phyloP scores from a whole-genome alignment of 2,888 invertebrate genomes.

The Drosophila affinis region DNA sequence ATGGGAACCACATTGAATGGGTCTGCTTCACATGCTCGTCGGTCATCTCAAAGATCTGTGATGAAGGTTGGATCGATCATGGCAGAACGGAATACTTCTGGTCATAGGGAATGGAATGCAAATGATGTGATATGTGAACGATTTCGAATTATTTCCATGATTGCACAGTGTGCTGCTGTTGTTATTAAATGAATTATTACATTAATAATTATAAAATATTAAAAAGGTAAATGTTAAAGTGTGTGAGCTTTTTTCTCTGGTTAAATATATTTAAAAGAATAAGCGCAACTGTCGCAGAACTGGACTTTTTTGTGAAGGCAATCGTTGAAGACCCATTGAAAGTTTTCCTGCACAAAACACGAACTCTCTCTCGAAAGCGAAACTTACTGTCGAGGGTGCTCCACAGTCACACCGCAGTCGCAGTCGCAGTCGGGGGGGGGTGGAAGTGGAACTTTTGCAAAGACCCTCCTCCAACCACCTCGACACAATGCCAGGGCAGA shows the following conservation, averaged over 20 bases:
- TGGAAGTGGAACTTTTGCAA: conserved; percentile 23
- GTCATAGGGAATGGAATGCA: background rate
- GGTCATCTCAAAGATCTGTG: conserved; percentile 69
- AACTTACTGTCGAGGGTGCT: conserved; percentile 39
- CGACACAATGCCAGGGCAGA: conserved; percentile 30
- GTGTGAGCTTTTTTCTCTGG: background rate
- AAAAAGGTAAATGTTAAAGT: too few relatives aligned
- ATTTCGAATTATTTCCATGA: conserved; percentile 12
- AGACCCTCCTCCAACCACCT: conserved; percentile 23
- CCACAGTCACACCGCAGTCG: conserved; percentile 30
- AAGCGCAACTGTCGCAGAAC: background rate
- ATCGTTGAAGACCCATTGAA: conserved; percentile 30
- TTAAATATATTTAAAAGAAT: background rate
- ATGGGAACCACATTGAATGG: conserved; percentile 71
- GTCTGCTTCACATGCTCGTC: conserved; percentile 67
- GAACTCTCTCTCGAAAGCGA: conserved; percentile 27
- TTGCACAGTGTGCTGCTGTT: too few relatives aligned
- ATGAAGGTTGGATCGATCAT: conserved; percentile 6
- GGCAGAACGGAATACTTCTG: conserved; percentile 9
- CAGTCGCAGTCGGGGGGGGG: background rate
- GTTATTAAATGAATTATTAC: too few relatives aligned
- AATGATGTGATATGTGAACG: background rate
- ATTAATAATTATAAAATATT: too few relatives aligned
- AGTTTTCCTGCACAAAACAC: conserved; percentile 27
- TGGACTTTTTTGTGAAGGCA: conserved; percentile 8